Percentiles rank a stretch among this genome's conserved stretches.
These are phyloP conservation scores for Parasteatoda tepidariorum DNA, from an alignment of 1,140 invertebrate genomes.

Conservation along the genomic window DNA sequence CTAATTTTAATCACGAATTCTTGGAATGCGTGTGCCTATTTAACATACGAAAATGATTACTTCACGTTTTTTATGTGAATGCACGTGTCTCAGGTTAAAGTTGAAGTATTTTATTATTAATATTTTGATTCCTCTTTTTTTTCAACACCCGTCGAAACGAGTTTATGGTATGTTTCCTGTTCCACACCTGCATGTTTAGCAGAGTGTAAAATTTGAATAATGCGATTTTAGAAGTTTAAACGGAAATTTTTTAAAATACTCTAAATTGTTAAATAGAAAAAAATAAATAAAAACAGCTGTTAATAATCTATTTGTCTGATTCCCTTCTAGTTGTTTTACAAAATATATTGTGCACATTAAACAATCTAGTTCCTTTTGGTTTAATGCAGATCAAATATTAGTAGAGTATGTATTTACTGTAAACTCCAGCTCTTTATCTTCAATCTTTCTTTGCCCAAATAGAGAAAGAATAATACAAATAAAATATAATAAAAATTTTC, in stretches of 20 bases:
- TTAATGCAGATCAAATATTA: too few relatives aligned
- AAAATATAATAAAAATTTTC: too few relatives aligned
- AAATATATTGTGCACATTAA: not conserved
- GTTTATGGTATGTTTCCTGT: constrained; percentile 27
- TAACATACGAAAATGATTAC: constrained; percentile 9
- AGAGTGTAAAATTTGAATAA: not conserved
- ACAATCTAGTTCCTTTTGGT: not conserved
- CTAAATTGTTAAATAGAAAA: not conserved
- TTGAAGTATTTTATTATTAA: constrained; percentile 23
- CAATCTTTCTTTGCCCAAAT: too few relatives aligned
- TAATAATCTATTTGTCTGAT: too few relatives aligned
- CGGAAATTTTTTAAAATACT: not conserved
- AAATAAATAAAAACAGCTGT: too few relatives aligned
- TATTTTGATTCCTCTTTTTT: not conserved
- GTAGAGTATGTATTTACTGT: too few relatives aligned
- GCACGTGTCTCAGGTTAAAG: constrained; percentile 40
- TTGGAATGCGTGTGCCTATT: not conserved
- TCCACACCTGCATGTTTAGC: not conserved
- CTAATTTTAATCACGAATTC: not conserved
- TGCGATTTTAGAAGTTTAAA: not conserved
- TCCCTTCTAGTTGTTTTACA: not conserved
- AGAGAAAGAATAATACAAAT: too few relatives aligned
- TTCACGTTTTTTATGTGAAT: constrained; percentile 19
- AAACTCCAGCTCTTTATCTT: too few relatives aligned
- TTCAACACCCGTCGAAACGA: not conserved